Conservation (phyloP, 1,140 invertebrate genomes). For the Sitobion miscanthi region DNA sequence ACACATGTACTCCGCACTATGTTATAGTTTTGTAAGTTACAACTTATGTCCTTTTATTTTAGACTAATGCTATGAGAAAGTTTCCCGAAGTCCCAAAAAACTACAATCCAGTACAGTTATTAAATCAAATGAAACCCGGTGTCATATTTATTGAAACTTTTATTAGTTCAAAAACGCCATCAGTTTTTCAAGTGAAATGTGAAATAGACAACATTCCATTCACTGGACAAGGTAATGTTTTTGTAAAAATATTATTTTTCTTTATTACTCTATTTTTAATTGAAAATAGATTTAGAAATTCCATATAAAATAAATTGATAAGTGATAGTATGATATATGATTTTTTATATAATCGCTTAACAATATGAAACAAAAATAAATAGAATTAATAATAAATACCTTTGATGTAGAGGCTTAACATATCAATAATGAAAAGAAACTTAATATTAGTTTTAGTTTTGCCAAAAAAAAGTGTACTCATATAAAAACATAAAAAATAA, state of each 20-base stretch:
- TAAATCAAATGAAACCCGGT: constrained; percentile 31
- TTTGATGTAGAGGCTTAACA: too few relatives aligned
- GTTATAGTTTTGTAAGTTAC: neutral
- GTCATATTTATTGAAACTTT: neutral
- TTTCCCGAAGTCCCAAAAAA: constrained; percentile 2
- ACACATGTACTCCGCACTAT: neutral
- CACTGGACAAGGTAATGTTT: constrained; percentile 23
- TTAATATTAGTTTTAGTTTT: too few relatives aligned
- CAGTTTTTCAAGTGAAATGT: neutral
- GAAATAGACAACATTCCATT: neutral
- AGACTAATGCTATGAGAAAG: constrained; percentile 36
- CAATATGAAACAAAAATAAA: too few relatives aligned
- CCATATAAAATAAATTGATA: too few relatives aligned
- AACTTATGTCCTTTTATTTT: neutral
- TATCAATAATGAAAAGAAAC: too few relatives aligned
- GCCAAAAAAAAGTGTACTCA: too few relatives aligned
- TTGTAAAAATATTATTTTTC: neutral
- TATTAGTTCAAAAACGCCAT: neutral
- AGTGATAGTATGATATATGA: too few relatives aligned
- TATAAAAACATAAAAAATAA: too few relatives aligned
- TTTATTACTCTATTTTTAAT: neutral
- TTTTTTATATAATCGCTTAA: too few relatives aligned
- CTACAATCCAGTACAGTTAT: constrained; percentile 29
- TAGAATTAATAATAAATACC: too few relatives aligned
- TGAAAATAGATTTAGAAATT: neutral